Conservation (phyloP, 2,113 vertebrate genomes). For the Geococcyx californianus region DNA sequence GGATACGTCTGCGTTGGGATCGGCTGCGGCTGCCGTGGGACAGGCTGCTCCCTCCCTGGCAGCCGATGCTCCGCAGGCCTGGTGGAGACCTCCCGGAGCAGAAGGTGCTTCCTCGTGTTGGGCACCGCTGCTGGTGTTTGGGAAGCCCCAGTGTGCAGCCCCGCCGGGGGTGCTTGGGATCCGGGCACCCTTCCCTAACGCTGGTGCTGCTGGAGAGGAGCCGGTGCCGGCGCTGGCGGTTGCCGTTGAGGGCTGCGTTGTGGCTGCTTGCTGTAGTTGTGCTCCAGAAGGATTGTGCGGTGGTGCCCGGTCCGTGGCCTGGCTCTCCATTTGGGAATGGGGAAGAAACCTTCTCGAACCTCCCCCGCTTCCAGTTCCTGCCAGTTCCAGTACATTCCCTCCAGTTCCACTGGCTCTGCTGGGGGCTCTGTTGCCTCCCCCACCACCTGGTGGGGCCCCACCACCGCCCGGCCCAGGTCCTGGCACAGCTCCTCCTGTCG, state of each 20-base stretch:
- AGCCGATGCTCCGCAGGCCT: neutral
- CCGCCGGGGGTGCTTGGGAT: neutral
- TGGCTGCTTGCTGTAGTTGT: slow-evolving; percentile 79
- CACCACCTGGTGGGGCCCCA: neutral
- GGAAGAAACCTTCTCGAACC: slow-evolving; percentile 71
- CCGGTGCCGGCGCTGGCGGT: slow-evolving; percentile 9
- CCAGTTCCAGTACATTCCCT: slow-evolving; percentile 69
- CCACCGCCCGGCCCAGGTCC: slow-evolving; percentile 84
- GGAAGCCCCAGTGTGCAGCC: neutral
- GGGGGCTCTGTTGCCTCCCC: slow-evolving; percentile 35
- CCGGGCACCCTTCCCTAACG: neutral
- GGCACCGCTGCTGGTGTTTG: neutral
- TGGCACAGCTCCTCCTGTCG: slow-evolving; percentile 76
- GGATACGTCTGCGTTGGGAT: neutral
- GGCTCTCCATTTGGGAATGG: slow-evolving; percentile 32
- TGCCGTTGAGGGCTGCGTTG: slow-evolving; percentile 37
- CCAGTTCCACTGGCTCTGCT: neutral
- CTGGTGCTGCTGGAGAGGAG: slow-evolving; percentile 33
- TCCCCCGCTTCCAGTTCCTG: slow-evolving; percentile 81
- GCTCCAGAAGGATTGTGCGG: slow-evolving; percentile 70
- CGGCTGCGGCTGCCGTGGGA: neutral
- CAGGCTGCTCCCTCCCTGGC: neutral
- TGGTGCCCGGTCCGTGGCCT: slow-evolving; percentile 30
- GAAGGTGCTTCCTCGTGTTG: slow-evolving; percentile 2
- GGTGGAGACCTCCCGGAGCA: neutral